Conservation (phyloP, 92 coral and sea anemone species). For the Parazoanthus darwini region DNA sequence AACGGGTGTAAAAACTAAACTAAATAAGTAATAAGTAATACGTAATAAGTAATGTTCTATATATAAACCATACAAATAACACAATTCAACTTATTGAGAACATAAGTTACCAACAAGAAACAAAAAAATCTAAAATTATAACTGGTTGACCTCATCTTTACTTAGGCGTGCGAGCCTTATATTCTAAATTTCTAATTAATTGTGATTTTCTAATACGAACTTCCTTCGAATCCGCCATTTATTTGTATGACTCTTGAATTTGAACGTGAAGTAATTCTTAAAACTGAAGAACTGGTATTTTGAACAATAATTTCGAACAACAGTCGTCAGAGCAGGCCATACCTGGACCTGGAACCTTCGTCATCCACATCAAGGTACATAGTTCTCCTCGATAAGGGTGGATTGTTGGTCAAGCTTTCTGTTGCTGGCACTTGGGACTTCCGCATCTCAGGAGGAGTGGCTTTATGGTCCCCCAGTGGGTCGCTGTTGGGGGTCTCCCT, state of each 20-base stretch:
- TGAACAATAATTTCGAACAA: background rate
- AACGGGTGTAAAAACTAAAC: background rate
- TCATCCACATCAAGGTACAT: conserved; percentile 12
- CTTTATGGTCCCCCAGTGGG: background rate
- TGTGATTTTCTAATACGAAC: background rate
- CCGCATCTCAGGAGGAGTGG: conserved; percentile 44
- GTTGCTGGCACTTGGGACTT: conserved; percentile 10
- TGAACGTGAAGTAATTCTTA: too few relatives aligned
- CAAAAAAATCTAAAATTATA: background rate
- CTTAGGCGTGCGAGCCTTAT: background rate
- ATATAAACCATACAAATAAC: background rate
- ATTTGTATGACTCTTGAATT: too few relatives aligned
- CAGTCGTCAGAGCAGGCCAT: background rate
- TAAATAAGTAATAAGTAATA: too few relatives aligned
- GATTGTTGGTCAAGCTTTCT: background rate
- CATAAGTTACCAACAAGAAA: background rate
- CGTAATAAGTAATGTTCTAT: too few relatives aligned
- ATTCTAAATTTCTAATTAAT: too few relatives aligned
- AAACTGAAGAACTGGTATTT: too few relatives aligned
- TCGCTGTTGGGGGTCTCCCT: background rate
- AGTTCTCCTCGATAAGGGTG: background rate
- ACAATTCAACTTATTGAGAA: too few relatives aligned
- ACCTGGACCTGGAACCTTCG: conserved; percentile 2
- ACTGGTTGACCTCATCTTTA: background rate
- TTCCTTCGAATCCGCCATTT: background rate